phyloP scores from a whole-genome alignment of 2,888 invertebrate genomes.

The Nesidiocoris tenuis region DNA sequence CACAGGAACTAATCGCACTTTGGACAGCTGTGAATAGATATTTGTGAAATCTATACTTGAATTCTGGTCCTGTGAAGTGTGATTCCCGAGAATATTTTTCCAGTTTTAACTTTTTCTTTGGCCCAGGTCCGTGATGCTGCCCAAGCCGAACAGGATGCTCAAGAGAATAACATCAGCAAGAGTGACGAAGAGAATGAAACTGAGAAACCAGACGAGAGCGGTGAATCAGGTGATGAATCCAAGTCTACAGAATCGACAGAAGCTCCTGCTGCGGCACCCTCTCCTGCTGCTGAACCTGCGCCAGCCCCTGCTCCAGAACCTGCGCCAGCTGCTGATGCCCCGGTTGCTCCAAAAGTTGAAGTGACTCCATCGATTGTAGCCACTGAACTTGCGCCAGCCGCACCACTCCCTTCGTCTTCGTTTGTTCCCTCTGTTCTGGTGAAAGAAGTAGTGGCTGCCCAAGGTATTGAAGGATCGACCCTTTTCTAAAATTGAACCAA shows the following conservation, averaged over 20 bases:
- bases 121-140: constrained; percentile 24
- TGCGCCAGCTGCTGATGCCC: constrained; percentile 61
- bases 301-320: constrained; percentile 62
- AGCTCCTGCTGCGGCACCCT: constrained; percentile 16
- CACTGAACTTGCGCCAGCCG: not conserved
- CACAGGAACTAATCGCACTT: too few relatives aligned
- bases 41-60: too few relatives aligned
- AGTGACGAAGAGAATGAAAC: not conserved
- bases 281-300: constrained; percentile 57
- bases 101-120: too few relatives aligned
- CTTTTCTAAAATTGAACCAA: too few relatives aligned
- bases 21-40: too few relatives aligned
- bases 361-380: constrained; percentile 63
- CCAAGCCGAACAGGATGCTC: constrained; percentile 20
- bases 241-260: constrained; percentile 6
- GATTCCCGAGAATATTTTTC: too few relatives aligned
- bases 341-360: constrained; percentile 54
- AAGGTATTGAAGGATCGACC: not conserved
- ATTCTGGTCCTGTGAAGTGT: not conserved
- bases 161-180: constrained; percentile 9
- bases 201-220: constrained; percentile 20
- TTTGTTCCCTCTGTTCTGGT: constrained; percentile 7
- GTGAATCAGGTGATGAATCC: constrained; percentile 1
- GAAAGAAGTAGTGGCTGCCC: constrained; percentile 8
- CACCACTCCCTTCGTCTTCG: not conserved